Evolutionary conservation across 2,888 invertebrate species (phyloP).

Genomic region (Mesoligia furuncula): DNA sequence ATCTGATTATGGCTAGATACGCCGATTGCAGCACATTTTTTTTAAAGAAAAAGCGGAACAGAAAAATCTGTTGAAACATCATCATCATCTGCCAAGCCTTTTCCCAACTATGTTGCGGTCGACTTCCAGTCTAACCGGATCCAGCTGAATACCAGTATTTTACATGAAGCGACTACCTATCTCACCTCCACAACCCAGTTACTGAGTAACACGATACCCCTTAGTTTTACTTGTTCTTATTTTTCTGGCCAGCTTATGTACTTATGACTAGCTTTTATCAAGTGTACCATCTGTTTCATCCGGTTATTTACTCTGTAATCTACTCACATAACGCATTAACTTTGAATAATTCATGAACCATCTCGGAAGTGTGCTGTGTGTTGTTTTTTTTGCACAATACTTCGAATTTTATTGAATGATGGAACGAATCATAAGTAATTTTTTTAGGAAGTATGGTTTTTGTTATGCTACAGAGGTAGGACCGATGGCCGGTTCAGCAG

Average conservation of each 20-base stretch:
- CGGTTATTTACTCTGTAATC: constrained; percentile 44
- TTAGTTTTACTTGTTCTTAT: no score
- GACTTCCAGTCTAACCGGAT: no score
- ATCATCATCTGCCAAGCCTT: no score
- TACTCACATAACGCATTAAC: constrained; percentile 47
- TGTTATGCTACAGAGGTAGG: not conserved
- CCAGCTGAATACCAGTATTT: no score
- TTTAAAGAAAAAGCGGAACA: no score
- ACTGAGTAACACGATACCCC: no score
- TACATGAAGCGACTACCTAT: no score
- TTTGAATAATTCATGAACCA: constrained; percentile 62
- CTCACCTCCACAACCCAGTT: no score
- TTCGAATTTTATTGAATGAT: constrained; percentile 34
- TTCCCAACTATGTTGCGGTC: no score
- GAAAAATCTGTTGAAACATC: no score
- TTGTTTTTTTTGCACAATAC: constrained; percentile 58
- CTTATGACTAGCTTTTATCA: constrained; percentile 42
- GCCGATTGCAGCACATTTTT: no score
- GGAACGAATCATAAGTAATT: constrained; percentile 1
- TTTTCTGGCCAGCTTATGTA: not conserved
- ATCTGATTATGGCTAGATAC: no score
- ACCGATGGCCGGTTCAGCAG: not conserved
- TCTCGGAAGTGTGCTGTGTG: constrained; percentile 60
- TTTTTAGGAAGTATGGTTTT: not conserved
- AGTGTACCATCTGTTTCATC: constrained; percentile 50